Evolutionary conservation across 2,888 invertebrate genomes (phyloP).

Genomic region (Sabellastarte sp.): DNA sequence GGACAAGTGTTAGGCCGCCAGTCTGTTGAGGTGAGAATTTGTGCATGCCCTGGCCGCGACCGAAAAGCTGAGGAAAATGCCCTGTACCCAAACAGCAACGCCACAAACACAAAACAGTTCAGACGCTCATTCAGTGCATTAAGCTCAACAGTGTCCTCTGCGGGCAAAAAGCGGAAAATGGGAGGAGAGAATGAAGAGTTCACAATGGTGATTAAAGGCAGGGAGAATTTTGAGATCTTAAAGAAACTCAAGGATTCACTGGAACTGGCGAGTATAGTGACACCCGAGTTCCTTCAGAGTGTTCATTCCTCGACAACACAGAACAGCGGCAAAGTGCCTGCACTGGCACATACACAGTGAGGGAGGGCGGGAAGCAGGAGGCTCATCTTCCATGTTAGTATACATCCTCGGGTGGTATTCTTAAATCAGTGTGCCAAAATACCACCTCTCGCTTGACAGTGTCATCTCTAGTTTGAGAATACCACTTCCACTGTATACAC

Average conservation of each 20-base stretch:
- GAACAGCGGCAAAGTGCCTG: no score
- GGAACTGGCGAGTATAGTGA: slow-evolving; percentile 47
- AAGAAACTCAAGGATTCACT: slow-evolving; percentile 50
- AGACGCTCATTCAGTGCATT: not conserved
- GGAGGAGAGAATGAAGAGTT: slow-evolving; percentile 19
- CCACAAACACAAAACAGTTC: slow-evolving; percentile 21
- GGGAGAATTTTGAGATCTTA: slow-evolving; percentile 55
- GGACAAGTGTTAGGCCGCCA: slow-evolving; percentile 67
- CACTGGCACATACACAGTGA: no score
- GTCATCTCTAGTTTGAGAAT: no score
- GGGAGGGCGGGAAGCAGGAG: no score
- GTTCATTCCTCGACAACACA: no score
- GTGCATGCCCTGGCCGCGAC: slow-evolving; percentile 67
- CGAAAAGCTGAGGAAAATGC: slow-evolving; percentile 21
- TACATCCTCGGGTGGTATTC: no score
- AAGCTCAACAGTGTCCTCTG: slow-evolving; percentile 36
- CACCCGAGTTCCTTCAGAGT: no score
- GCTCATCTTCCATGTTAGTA: no score
- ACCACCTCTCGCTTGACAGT: no score
- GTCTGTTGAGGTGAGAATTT: slow-evolving; percentile 73
- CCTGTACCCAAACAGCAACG: slow-evolving; percentile 28
- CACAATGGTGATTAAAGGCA: slow-evolving; percentile 45
- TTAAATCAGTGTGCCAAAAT: no score
- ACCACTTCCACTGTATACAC: no score
- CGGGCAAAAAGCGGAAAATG: slow-evolving; percentile 33